Evolutionary conservation across 2,797 vertebrate species (phyloP).

Genomic region (Pristis pectinata): DNA sequence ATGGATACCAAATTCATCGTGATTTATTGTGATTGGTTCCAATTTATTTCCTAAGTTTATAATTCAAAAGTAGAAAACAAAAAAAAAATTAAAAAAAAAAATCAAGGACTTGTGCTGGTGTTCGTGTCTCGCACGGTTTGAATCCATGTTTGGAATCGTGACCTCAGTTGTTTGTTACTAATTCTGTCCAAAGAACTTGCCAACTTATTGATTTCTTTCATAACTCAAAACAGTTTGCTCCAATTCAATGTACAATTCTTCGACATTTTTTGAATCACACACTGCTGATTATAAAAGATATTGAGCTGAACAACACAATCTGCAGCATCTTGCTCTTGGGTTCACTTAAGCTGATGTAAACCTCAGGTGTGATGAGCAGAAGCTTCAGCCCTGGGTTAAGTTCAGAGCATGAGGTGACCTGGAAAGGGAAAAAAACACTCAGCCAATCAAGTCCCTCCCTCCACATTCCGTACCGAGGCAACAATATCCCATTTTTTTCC

Average conservation of each 20-base stretch:
- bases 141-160: background rate
- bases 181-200: background rate
- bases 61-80: background rate
- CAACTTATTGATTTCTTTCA: background rate
- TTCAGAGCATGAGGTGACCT: too few species aligned
- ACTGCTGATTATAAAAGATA: background rate
- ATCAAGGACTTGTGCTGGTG: background rate
- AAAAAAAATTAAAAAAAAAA: too few species aligned
- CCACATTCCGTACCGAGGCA: background rate
- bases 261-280: background rate
- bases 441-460: background rate
- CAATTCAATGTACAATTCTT: background rate
- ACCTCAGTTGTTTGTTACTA: background rate
- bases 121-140: background rate
- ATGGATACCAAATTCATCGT: background rate
- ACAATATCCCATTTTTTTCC: background rate
- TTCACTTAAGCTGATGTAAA: background rate
- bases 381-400: background rate
- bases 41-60: background rate
- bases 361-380: background rate
- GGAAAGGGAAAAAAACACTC: background rate
- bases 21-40: background rate
- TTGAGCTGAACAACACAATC: background rate
- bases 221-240: background rate
- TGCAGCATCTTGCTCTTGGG: background rate